Conservation (phyloP, 1,140 invertebrate genomes). For the Aphelenchoides fujianensis region DNA sequence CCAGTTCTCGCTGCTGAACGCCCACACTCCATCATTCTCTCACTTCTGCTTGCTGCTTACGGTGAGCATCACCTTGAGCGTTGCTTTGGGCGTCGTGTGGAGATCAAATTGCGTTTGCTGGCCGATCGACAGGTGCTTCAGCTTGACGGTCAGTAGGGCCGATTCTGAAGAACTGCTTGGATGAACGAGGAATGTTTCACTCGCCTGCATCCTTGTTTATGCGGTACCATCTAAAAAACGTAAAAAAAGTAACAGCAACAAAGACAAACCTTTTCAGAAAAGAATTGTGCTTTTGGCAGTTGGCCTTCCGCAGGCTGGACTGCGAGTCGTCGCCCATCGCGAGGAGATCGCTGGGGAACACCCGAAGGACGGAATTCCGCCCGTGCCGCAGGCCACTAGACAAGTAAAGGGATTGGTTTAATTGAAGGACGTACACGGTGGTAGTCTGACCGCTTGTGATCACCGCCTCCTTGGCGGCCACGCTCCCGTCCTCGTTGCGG, state of each 20-base stretch:
- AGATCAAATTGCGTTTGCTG: not conserved
- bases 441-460: not conserved
- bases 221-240: not conserved
- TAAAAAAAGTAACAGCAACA: not conserved
- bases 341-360: not conserved
- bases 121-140: constrained; percentile 16
- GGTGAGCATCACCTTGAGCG: not conserved
- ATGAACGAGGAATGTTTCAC: too few relatives aligned
- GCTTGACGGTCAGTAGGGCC: not conserved
- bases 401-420: not conserved
- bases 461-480: not conserved
- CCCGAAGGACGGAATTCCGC: not conserved
- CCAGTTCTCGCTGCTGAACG: not conserved
- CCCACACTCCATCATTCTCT: not conserved
- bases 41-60: not conserved
- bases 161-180: too few relatives aligned
- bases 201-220: not conserved
- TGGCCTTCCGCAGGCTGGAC: not conserved
- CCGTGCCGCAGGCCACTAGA: constrained; percentile 11
- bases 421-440: not conserved
- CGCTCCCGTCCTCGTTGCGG: not conserved
- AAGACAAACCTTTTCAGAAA: constrained; percentile 25
- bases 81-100: not conserved
- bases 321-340: not conserved
- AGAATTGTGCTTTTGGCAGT: not conserved